phyloP scores from a whole-genome alignment of 2,888 invertebrate genomes.

The Graphium colonna region DNA sequence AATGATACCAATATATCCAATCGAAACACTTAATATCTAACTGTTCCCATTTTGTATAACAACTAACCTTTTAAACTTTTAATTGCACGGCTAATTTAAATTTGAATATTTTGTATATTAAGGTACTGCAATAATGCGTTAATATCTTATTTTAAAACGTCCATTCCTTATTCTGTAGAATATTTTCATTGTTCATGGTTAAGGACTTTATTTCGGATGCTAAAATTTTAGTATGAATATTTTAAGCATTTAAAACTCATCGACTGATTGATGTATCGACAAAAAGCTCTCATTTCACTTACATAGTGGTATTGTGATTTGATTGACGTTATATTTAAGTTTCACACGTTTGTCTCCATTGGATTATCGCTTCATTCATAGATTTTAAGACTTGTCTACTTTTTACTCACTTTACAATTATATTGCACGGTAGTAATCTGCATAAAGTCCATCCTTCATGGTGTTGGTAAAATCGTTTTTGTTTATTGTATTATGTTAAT shows the following conservation, averaged over 20 bases:
- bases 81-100: conserved; percentile 60
- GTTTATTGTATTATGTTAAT: conserved; percentile 20
- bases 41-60: conserved; percentile 3
- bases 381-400: conserved; percentile 35
- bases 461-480: conserved; percentile 33
- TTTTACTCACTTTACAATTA: conserved; percentile 27
- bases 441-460: conserved; percentile 53
- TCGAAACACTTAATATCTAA: background rate
- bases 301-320: conserved; percentile 41
- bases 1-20: background rate
- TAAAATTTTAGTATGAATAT: conserved; percentile 44
- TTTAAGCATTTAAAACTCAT: conserved; percentile 59
- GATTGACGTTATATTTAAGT: conserved; percentile 40
- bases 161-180: conserved; percentile 69
- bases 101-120: conserved; percentile 34
- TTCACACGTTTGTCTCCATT: conserved; percentile 37
- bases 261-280: conserved; percentile 56
- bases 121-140: conserved; percentile 42
- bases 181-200: conserved; percentile 49
- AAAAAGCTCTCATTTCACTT: conserved; percentile 45
- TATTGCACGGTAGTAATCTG: conserved; percentile 55
- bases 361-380: conserved; percentile 37
- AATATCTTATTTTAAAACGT: conserved; percentile 48
- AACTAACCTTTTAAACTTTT: conserved; percentile 66
- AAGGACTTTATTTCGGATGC: conserved; percentile 48